Conservation (phyloP, 2,797 vertebrate species). For the Mycteria americana region DNA sequence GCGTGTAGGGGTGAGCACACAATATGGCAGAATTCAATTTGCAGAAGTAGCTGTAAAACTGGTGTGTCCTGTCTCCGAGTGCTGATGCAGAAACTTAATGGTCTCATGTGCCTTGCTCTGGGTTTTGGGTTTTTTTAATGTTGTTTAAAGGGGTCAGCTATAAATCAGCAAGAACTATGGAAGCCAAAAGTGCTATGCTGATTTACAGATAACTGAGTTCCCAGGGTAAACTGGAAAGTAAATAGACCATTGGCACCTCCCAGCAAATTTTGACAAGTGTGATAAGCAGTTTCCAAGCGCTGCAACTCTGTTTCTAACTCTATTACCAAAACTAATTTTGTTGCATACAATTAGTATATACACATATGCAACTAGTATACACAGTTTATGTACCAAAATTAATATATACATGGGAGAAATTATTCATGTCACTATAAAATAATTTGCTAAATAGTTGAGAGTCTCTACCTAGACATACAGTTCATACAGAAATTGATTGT, state of each 20-base stretch:
- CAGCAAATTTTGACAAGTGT: not conserved
- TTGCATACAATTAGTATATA: not conserved
- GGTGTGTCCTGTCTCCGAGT: not conserved
- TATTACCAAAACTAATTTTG: not conserved
- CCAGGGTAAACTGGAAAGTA: not conserved
- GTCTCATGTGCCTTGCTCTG: not conserved
- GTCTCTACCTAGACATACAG: not conserved
- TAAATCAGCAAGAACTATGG: conserved; percentile 29
- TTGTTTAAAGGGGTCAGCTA: not conserved
- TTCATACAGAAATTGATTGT: not conserved
- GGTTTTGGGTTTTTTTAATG: not conserved
- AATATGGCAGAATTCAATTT: not conserved
- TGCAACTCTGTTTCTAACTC: not conserved
- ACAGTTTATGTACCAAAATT: not conserved
- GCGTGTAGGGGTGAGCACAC: rapidly evolving
- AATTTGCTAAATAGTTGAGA: not conserved
- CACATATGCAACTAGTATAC: not conserved
- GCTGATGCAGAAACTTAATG: conserved; percentile 13
- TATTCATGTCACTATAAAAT: not conserved
- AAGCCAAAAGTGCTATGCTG: conserved; percentile 3
- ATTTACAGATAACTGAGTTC: conserved; percentile 24
- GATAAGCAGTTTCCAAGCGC: not conserved
- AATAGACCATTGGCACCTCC: not conserved
- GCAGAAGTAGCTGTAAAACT: not conserved
- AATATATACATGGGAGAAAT: not conserved